Conservation (phyloP, 2,888 invertebrate species). For the Marasmarcha lunaedactyla region DNA sequence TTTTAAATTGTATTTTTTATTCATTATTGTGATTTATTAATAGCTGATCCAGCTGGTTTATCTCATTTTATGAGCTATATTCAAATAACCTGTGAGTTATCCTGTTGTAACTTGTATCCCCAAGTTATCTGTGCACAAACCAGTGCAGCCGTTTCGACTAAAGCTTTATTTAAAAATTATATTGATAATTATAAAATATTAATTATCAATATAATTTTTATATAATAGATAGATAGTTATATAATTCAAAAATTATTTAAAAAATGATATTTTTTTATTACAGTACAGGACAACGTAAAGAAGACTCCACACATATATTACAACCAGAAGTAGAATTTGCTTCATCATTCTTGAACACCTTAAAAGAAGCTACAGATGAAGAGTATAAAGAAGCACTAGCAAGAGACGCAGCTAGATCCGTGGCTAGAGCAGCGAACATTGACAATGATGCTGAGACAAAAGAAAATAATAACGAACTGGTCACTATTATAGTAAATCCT, state of each 20-base stretch:
- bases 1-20: background rate
- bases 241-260: no score
- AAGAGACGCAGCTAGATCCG: slow-evolving; percentile 40
- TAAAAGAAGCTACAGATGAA: slow-evolving; percentile 49
- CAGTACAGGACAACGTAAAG: slow-evolving; percentile 17
- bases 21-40: slow-evolving; percentile 1
- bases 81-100: no score
- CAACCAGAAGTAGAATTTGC: slow-evolving; percentile 55
- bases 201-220: no score
- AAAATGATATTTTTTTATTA: no score
- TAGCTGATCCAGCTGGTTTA: no score
- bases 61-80: no score
- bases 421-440: slow-evolving; percentile 16
- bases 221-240: no score
- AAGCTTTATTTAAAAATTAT: no score
- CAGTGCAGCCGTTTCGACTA: no score
- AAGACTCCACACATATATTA: slow-evolving; percentile 39
- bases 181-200: no score
- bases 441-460: slow-evolving; percentile 24
- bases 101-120: no score
- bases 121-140: no score
- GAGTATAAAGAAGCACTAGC: slow-evolving; percentile 49
- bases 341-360: slow-evolving; percentile 48
- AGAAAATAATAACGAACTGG: slow-evolving; percentile 29
- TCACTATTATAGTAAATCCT: slow-evolving; percentile 37